These are phyloP conservation scores for Cherax quadricarinatus DNA, from an alignment of 1,140 invertebrate species.

Conservation along the genomic window DNA sequence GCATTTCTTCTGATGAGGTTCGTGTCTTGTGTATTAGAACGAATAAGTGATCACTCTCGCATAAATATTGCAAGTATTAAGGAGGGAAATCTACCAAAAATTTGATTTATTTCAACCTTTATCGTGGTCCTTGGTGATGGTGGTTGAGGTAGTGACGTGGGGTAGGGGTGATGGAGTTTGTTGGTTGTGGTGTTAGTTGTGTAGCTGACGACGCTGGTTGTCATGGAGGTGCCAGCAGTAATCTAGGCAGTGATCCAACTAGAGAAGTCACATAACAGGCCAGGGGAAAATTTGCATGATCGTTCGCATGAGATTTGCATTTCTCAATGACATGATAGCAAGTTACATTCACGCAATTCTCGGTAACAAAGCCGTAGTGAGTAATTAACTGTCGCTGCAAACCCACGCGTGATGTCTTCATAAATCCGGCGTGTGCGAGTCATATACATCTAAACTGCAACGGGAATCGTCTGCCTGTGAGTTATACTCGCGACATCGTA, in stretches of 20 bases:
- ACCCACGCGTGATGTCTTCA: not conserved
- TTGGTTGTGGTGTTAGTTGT: no score
- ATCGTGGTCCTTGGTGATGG: no score
- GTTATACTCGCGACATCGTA: no score
- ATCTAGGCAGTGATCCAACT: conserved; percentile 3
- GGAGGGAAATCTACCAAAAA: no score
- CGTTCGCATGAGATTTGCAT: not conserved
- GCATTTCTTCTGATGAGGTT: no score
- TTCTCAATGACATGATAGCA: not conserved
- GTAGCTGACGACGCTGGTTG: not conserved
- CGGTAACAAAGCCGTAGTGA: conserved; percentile 7
- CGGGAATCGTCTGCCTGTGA: not conserved
- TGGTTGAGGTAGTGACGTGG: no score
- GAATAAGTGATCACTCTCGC: no score
- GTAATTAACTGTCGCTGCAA: not conserved
- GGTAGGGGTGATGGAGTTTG: no score
- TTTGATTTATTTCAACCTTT: no score
- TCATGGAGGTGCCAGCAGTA: not conserved
- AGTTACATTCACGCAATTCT: not conserved
- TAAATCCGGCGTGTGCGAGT: not conserved
- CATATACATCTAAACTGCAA: not conserved
- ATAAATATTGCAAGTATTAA: no score
- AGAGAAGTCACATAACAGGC: not conserved
- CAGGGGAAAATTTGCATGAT: not conserved
- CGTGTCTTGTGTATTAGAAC: no score